phyloP scores from a whole-genome alignment of 2,797 vertebrate genomes.

The Loris lydekkerianus region DNA sequence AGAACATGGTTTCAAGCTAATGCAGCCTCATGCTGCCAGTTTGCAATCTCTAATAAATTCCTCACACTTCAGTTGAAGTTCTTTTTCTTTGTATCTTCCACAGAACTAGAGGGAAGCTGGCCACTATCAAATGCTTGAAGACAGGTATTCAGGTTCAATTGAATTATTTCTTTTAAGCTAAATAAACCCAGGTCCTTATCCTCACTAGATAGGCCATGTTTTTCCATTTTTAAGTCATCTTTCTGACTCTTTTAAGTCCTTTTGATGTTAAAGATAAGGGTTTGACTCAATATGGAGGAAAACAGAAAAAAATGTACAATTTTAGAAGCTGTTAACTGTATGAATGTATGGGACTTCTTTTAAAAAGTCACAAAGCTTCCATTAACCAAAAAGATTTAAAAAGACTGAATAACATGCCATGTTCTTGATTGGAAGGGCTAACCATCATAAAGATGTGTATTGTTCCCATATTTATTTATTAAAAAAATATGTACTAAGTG shows the following conservation, averaged over 20 bases:
- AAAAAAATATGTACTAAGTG: conserved; percentile 14
- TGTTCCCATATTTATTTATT: conserved; percentile 61
- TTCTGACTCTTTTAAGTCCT: conserved; percentile 44
- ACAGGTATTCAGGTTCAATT: conserved; percentile 51
- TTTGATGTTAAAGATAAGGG: conserved; percentile 27
- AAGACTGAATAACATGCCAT: conserved; percentile 2
- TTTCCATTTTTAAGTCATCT: conserved; percentile 14
- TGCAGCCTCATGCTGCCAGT: background rate
- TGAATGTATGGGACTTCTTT: background rate
- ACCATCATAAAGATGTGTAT: conserved; percentile 46
- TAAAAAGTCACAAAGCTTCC: conserved; percentile 46
- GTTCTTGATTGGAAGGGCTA: background rate
- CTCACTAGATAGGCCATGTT: background rate
- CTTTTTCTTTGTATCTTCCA: background rate
- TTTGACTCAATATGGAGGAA: background rate
- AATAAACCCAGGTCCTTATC: conserved; percentile 46
- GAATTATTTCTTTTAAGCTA: conserved; percentile 54
- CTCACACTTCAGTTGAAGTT: background rate
- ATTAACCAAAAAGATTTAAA: conserved; percentile 46
- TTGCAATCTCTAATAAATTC: background rate
- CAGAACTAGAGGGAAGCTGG: background rate
- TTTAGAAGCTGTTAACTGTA: conserved; percentile 48
- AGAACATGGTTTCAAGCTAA: background rate
- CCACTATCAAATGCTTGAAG: conserved; percentile 19
- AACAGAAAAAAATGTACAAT: conserved; percentile 19